Evolutionary conservation across 1,140 invertebrate species (phyloP).

Genomic region (Globodera rostochiensis): DNA sequence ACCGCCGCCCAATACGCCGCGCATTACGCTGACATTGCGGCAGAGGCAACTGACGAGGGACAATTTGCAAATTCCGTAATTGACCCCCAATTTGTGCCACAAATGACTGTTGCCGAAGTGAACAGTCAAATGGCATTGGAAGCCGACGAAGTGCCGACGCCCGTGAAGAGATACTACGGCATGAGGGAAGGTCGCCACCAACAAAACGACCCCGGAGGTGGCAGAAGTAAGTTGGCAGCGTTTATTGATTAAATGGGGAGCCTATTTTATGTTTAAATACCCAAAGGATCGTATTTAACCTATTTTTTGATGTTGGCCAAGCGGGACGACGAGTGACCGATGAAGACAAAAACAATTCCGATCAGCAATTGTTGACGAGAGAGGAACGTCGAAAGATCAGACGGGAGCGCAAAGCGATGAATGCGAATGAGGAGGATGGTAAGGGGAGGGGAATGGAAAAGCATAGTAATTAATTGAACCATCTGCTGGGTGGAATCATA

Average conservation of each 20-base stretch:
- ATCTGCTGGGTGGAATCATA: too few relatives aligned
- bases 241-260: too few relatives aligned
- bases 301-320: too few relatives aligned
- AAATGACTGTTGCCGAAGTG: conserved; percentile 11
- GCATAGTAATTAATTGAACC: too few relatives aligned
- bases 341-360: background rate
- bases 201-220: too few relatives aligned
- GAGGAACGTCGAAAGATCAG: conserved; percentile 7
- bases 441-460: background rate
- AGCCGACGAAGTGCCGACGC: background rate
- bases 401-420: conserved; percentile 10
- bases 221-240: too few relatives aligned
- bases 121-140: background rate
- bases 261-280: too few relatives aligned
- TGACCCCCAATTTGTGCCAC: background rate
- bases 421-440: background rate
- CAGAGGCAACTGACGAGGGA: background rate
- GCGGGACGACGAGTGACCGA: too few relatives aligned
- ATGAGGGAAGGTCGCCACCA: background rate
- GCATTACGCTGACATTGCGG: conserved; percentile 31
- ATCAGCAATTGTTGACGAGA: background rate
- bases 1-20: conserved; percentile 61
- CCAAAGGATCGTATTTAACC: too few relatives aligned
- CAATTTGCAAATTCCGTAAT: conserved; percentile 17
- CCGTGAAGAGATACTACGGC: background rate